Conservation (phyloP, 2,113 vertebrate genomes). For the Leptobrachium ailaonicum region DNA sequence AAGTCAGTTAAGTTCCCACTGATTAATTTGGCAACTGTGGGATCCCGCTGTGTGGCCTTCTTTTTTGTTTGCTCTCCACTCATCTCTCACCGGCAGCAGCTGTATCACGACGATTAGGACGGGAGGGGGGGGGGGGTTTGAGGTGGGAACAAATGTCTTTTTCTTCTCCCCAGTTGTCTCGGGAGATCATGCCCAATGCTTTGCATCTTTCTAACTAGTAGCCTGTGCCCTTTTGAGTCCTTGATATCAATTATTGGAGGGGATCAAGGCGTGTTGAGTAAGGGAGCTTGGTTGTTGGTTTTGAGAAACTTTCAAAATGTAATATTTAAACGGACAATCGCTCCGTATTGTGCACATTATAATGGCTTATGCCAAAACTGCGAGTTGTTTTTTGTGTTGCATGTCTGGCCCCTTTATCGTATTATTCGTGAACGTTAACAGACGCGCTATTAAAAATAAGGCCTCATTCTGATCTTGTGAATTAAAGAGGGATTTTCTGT, state of each 20-base stretch:
- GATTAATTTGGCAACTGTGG: constrained; percentile 49
- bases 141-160: constrained; percentile 24
- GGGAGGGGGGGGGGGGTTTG: constrained; percentile 14
- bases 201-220: neutral
- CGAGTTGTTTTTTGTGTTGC: too few species aligned
- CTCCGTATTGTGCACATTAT: too few species aligned
- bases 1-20: constrained; percentile 39
- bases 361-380: too few species aligned
- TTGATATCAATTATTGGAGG: neutral
- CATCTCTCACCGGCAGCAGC: constrained; percentile 43
- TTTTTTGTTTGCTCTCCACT: constrained; percentile 24
- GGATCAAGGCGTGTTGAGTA: too few species aligned
- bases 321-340: too few species aligned
- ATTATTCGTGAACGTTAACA: neutral
- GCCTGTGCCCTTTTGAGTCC: neutral
- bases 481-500: neutral
- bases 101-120: constrained; percentile 9
- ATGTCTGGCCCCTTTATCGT: too few species aligned
- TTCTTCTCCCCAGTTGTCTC: constrained; percentile 32
- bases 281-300: too few species aligned
- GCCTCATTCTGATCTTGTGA: neutral
- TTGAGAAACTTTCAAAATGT: too few species aligned
- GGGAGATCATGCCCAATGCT: constrained; percentile 21
- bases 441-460: neutral
- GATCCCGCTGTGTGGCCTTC: constrained; percentile 42